phyloP scores from a whole-genome alignment of 2,797 vertebrate species.

The Avahi laniger region DNA sequence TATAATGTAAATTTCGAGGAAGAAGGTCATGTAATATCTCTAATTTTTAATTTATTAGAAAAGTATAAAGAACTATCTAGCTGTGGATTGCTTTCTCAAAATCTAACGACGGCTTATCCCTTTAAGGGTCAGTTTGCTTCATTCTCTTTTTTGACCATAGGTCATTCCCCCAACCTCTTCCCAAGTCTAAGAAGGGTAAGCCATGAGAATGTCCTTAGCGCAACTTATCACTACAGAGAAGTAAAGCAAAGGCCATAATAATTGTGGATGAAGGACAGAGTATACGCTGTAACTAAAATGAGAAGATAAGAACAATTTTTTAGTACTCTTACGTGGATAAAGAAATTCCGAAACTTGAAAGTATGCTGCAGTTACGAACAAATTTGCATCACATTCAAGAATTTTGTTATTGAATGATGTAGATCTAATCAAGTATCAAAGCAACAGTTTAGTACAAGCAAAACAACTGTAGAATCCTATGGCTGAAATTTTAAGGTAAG shows the following conservation, averaged over 20 bases:
- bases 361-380: background rate
- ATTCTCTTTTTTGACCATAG: background rate
- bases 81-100: background rate
- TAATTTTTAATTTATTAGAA: slow-evolving; percentile 30
- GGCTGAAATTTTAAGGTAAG: background rate
- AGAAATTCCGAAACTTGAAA: background rate
- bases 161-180: background rate
- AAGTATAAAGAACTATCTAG: background rate
- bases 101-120: background rate
- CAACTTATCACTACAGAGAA: background rate
- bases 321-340: background rate
- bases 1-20: slow-evolving; percentile 56
- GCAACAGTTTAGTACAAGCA: background rate
- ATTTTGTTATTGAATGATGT: background rate
- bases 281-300: background rate
- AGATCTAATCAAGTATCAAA: background rate
- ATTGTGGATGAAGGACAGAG: background rate
- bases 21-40: slow-evolving; percentile 20
- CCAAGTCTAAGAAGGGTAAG: background rate
- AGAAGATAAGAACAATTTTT: background rate
- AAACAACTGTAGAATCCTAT: background rate
- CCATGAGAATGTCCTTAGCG: background rate
- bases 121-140: background rate
- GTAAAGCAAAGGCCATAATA: background rate
- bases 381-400: background rate